Percentiles rank a stretch among this genome's conserved stretches.
Conservation (phyloP, 2,113 vertebrate species). For the Peromyscus polionotus region DNA sequence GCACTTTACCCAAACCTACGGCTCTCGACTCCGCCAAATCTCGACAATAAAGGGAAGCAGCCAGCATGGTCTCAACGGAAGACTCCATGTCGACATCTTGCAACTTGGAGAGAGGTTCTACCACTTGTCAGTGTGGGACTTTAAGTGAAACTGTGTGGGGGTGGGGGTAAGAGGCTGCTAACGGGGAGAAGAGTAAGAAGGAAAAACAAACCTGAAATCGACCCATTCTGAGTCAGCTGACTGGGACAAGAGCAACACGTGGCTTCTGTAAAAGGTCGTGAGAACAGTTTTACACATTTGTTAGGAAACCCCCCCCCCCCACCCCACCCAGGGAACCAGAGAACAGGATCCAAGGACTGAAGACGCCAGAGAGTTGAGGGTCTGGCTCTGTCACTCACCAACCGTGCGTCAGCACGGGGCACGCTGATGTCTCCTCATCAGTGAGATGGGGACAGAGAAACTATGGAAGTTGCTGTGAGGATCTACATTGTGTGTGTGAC, state of each 20-base stretch:
- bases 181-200: not conserved
- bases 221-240: not conserved
- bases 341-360: not conserved
- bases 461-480: not conserved
- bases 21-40: not conserved
- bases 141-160: accelerated
- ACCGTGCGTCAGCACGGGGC: accelerated
- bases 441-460: not conserved
- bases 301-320: not conserved
- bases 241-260: not conserved
- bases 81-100: not conserved
- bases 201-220: not conserved
- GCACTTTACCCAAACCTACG: not conserved
- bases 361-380: not conserved
- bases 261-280: not conserved
- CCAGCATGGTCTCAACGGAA: not conserved
- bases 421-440: not conserved
- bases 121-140: not conserved
- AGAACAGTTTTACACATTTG: not conserved
- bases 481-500: not conserved
- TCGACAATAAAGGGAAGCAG: not conserved
- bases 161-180: not conserved
- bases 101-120: not conserved
- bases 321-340: not conserved
- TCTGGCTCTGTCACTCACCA: no score